Percentiles rank a stretch among this genome's conserved stretches.
Conservation (phyloP, 2,888 invertebrate species). For the Patella caerulea region DNA sequence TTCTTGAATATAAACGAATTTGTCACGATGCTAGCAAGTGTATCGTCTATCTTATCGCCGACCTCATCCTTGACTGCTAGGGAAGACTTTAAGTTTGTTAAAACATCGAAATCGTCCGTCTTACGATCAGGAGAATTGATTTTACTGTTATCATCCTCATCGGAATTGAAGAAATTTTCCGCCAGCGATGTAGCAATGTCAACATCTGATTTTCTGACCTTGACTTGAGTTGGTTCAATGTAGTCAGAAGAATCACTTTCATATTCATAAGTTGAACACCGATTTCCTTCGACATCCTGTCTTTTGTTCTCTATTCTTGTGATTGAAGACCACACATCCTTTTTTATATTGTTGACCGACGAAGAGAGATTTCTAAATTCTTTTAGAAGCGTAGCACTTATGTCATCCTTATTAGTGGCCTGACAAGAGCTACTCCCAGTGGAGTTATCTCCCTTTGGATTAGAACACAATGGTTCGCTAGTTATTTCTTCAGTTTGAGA, state of each 20-base stretch:
- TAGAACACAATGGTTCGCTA: no score
- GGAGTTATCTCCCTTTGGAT: background rate
- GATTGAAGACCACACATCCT: background rate
- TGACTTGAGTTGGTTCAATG: background rate
- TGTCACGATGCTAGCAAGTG: background rate
- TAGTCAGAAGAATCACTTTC: background rate
- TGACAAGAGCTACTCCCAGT: background rate
- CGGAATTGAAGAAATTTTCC: no score
- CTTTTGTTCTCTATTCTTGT: background rate
- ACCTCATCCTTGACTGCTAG: background rate
- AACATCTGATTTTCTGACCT: background rate
- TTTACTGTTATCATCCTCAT: no score
- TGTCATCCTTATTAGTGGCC: background rate
- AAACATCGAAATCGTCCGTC: background rate
- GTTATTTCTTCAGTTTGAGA: no score
- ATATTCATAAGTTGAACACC: background rate
- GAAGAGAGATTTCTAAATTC: background rate
- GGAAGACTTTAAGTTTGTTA: background rate
- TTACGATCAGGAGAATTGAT: no score
- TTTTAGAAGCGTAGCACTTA: background rate
- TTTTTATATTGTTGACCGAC: background rate
- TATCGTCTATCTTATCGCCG: background rate
- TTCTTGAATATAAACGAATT: background rate
- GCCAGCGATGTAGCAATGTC: background rate
- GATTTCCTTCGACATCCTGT: background rate